phyloP scores from a whole-genome alignment of 1,140 invertebrate genomes.

The Goniozus legneri region DNA sequence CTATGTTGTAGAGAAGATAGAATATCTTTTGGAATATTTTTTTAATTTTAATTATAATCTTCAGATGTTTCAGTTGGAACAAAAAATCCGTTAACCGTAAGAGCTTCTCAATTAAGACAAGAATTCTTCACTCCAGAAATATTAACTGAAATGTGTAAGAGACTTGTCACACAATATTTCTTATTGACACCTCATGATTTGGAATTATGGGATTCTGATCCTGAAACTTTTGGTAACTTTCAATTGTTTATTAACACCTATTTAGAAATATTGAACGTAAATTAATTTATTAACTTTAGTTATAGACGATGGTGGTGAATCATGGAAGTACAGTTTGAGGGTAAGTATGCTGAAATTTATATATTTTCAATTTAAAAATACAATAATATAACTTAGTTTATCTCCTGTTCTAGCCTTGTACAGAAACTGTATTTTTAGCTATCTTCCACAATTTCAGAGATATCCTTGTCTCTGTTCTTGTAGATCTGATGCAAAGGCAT shows the following conservation, averaged over 20 bases:
- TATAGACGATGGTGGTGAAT: conserved; percentile 82
- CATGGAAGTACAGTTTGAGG: conserved; percentile 87
- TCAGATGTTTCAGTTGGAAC: conserved; percentile 40
- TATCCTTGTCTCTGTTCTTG: conserved; percentile 68
- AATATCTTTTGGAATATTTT: background rate
- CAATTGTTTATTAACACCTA: too few species aligned
- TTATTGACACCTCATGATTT: conserved; percentile 80
- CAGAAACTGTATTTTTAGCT: conserved; percentile 79
- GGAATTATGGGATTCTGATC: conserved; percentile 84
- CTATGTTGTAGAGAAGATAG: background rate
- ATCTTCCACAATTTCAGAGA: conserved; percentile 78
- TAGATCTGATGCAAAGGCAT: conserved; percentile 66
- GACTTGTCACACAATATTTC: conserved; percentile 86
- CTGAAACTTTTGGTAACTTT: conserved; percentile 76
- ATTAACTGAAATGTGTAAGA: conserved; percentile 75
- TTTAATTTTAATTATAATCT: background rate
- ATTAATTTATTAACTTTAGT: conserved; percentile 48
- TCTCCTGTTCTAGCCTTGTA: conserved; percentile 69
- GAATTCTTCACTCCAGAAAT: conserved; percentile 70
- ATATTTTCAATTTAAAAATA: conserved; percentile 4
- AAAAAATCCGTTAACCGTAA: conserved; percentile 51
- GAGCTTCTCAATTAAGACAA: conserved; percentile 67
- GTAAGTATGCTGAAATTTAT: conserved; percentile 53
- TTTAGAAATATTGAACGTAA: background rate
- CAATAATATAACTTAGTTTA: conserved; percentile 10